Evolutionary conservation across 2,888 invertebrate species (phyloP).

Genomic region (Serripes groenlandicus): DNA sequence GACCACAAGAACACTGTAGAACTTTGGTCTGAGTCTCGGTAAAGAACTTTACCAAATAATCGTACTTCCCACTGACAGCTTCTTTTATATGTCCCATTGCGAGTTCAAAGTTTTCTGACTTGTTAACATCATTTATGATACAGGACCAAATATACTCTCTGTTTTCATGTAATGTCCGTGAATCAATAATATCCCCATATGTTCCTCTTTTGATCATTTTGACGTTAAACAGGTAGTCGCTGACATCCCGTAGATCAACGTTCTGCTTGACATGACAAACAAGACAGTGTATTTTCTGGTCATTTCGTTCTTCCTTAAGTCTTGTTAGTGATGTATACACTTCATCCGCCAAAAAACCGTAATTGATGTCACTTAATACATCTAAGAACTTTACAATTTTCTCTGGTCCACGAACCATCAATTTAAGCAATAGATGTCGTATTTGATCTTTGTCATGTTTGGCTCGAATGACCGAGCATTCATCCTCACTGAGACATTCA

Average conservation of each 20-base stretch:
- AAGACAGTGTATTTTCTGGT: not conserved
- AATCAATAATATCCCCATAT: conserved; percentile 10
- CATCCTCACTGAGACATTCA: conserved; percentile 7
- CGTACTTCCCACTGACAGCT: not conserved
- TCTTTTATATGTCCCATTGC: not conserved
- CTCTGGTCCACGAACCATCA: conserved; percentile 13
- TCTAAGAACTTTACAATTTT: not conserved
- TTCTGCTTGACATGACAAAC: not conserved
- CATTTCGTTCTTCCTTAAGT: not conserved
- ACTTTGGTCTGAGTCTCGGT: not conserved
- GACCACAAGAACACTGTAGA: not conserved
- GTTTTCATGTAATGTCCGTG: not conserved
- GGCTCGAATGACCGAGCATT: not conserved
- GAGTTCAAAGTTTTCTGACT: not conserved
- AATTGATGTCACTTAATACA: not conserved
- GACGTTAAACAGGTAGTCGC: conserved; percentile 1
- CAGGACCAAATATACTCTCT: conserved; percentile 6
- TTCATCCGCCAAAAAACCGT: not conserved
- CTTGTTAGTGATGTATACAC: not conserved
- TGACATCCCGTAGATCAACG: conserved; percentile 7
- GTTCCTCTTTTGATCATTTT: conserved; percentile 9
- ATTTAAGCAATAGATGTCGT: not conserved
- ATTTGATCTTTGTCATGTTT: conserved; percentile 18
- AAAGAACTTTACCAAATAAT: not conserved
- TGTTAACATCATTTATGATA: conserved; percentile 1